Evolutionary conservation across 2,888 invertebrate species (phyloP).

Genomic region (Pterostichus niger): DNA sequence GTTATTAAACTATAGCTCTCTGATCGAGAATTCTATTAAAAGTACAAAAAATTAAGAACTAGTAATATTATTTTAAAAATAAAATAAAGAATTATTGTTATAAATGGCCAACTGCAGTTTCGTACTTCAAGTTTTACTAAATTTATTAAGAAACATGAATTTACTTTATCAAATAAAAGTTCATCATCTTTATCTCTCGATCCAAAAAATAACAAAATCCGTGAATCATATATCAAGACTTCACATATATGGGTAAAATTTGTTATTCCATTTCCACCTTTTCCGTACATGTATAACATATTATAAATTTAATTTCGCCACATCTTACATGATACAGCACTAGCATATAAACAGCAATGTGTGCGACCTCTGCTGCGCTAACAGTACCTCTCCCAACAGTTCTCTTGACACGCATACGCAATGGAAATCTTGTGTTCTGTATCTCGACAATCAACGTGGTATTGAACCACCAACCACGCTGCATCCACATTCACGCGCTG

Average conservation of each 20-base stretch:
- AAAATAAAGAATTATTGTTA: no score
- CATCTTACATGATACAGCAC: conserved; percentile 52
- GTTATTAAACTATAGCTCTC: no score
- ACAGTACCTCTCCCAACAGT: background rate
- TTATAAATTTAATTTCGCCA: conserved; percentile 41
- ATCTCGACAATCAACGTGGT: conserved; percentile 43
- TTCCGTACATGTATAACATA: conserved; percentile 23
- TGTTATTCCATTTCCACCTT: conserved; percentile 33
- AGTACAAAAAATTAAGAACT: no score
- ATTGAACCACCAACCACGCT: conserved; percentile 12
- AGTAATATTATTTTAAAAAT: no score
- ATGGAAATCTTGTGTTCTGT: conserved; percentile 55
- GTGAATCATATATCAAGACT: background rate
- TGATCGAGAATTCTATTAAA: no score
- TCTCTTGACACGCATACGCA: conserved; percentile 38
- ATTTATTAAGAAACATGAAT: no score
- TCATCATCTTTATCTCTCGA: no score
- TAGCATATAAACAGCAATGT: conserved; percentile 38
- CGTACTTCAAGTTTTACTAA: no score
- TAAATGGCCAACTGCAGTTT: no score
- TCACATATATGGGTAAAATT: background rate
- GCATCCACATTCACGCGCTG: conserved; percentile 15
- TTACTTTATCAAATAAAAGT: no score
- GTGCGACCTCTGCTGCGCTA: background rate
- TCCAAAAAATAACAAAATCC: background rate